Base-by-base conservation (phyloP, 2,797 vertebrate species). In the Sebastiscus albofasciatus region DNA sequence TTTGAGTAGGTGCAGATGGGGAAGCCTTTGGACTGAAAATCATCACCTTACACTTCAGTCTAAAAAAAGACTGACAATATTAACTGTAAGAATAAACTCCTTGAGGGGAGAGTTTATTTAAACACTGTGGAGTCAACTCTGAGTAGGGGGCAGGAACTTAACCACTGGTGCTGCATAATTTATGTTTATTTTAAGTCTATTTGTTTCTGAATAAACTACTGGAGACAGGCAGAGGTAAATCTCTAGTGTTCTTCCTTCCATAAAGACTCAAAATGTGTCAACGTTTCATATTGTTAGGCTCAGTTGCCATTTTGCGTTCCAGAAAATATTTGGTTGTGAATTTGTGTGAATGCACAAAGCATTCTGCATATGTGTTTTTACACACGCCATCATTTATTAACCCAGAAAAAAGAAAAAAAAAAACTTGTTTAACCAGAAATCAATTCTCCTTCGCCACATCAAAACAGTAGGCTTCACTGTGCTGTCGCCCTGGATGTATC, bases 161-260 rank as follows among this genome's bases (percentile, higher is more conserved):
- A 56, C 29, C 67, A 9, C 24, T 59, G 46, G 22, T 72, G 74
- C 49, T 66, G 24, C 67, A 82, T 83, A 59, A 80, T 80, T 76
- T 49, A 84, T 66, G 27, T 73, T 69, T 62, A 78, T 67, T 70
- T 76, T n/a, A 68, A 68, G 29, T 72, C 62, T 1, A 33, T 70
- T 68, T 76, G 39, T 24, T 56, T 12, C 31, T 62, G 67, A 67
- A 39, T 78, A 65, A 76, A 58, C 59, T 58, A 46, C 39, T 26
- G 31, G 24, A 80, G 56, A 72, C 29, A 73, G 54, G 8, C 59
- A 39, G 49, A 81, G 13, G 18, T 67, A 55, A n/a, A 70, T 75
- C 66, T 61, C 61, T 3, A 18, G 22, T 46, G 39, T 18, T 2
- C 36, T 39, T 59, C 18, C 29, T 18, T 42, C 54, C 8, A 24